Evolutionary conservation across 2,888 invertebrate species (phyloP).

Genomic region (Sesia bembeciformis): DNA sequence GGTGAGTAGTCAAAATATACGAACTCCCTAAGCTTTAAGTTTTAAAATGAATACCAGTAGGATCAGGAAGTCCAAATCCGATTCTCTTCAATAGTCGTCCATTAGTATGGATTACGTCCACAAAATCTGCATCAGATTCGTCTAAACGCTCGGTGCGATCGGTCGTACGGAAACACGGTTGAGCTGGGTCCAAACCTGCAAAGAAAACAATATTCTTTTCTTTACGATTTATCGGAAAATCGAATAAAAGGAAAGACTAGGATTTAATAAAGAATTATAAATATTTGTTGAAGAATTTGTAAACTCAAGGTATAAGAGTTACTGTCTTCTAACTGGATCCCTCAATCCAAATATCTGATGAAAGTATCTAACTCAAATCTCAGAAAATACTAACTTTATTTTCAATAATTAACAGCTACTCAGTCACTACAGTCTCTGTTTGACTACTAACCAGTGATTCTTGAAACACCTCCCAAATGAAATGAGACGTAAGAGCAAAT

Average conservation of each 20-base stretch:
- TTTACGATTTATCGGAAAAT: no score
- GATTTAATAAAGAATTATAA: no score
- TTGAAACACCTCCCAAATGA: slow-evolving; percentile 54
- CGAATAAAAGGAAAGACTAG: no score
- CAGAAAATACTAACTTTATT: no score
- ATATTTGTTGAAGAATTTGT: no score
- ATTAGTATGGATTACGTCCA: slow-evolving; percentile 79
- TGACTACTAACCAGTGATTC: slow-evolving; percentile 60
- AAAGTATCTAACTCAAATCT: no score
- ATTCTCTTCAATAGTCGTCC: slow-evolving; percentile 63
- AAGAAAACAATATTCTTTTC: not conserved
- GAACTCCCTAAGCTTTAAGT: no score
- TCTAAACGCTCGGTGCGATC: slow-evolving; percentile 65
- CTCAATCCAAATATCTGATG: no score
- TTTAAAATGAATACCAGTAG: slow-evolving; percentile 47
- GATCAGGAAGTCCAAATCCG: slow-evolving; percentile 76
- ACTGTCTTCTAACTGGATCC: no score
- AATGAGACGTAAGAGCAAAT: slow-evolving; percentile 73
- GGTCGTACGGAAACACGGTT: slow-evolving; percentile 73
- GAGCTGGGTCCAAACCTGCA: slow-evolving; percentile 77
- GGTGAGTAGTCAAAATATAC: no score
- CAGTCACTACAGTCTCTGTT: not conserved
- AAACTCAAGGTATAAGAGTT: no score
- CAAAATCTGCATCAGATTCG: slow-evolving; percentile 71
- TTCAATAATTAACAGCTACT: no score